These are phyloP conservation scores for Tachystola acroxantha DNA, from an alignment of 2,888 invertebrate genomes.

Conservation along the genomic window DNA sequence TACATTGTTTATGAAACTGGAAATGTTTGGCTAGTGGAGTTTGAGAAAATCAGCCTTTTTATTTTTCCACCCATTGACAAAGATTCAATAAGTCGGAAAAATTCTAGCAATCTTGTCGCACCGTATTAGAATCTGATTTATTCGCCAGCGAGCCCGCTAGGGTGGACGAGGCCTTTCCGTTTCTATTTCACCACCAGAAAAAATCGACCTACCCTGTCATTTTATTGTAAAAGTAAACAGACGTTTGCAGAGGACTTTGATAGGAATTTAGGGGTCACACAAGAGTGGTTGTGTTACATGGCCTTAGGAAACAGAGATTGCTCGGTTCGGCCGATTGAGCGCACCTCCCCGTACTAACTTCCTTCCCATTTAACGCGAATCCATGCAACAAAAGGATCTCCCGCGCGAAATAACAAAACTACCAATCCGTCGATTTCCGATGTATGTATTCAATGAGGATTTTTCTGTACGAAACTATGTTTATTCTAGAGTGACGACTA, in stretches of 20 bases:
- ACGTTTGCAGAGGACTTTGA: constrained; percentile 21
- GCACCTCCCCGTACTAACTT: constrained; percentile 71
- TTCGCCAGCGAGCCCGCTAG: constrained; percentile 50
- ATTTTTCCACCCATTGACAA: constrained; percentile 27
- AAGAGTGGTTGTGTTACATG: constrained; percentile 49
- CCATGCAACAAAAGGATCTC: constrained; percentile 71
- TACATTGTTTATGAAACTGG: too few species aligned
- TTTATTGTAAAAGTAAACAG: constrained; percentile 13
- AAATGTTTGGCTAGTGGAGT: too few species aligned
- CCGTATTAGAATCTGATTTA: constrained; percentile 73
- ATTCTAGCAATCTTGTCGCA: constrained; percentile 61
- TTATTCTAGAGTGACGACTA: background rate
- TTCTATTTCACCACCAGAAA: constrained; percentile 37
- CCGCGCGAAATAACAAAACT: constrained; percentile 75
- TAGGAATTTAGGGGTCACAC: constrained; percentile 42
- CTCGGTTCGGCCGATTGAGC: constrained; percentile 69
- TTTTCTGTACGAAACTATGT: constrained; percentile 3
- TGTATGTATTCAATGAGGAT: constrained; percentile 32
- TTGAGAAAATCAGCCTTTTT: constrained; percentile 14
- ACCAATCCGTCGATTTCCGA: constrained; percentile 53
- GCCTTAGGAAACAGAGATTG: constrained; percentile 74
- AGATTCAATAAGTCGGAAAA: constrained; percentile 66
- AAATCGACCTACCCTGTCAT: constrained; percentile 35
- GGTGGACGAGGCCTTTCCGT: constrained; percentile 58
- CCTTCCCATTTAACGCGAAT: constrained; percentile 75